These are phyloP conservation scores for Prionace glauca DNA, from an alignment of 2,797 vertebrate species.

Conservation along the genomic window DNA sequence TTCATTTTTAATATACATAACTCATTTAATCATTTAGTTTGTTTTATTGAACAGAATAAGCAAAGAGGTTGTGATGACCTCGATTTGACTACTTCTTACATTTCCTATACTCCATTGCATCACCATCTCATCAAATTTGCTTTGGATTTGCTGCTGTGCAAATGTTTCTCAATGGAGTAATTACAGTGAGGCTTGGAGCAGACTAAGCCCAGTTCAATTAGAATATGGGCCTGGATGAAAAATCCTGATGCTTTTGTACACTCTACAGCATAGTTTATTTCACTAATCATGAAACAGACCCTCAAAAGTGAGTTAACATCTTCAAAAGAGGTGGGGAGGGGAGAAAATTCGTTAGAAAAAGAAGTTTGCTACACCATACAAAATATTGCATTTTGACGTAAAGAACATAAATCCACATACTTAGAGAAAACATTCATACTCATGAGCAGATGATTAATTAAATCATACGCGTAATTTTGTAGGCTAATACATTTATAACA, in stretches of 20 bases:
- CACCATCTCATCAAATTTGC: background rate
- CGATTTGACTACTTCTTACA: background rate
- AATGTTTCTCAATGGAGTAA: background rate
- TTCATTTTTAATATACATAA: background rate
- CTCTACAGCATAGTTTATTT: background rate
- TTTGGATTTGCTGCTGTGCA: too few relatives aligned
- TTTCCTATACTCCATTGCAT: background rate
- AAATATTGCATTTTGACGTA: background rate
- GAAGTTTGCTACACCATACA: background rate
- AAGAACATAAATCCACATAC: background rate
- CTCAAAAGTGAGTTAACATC: background rate
- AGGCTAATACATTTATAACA: slow-evolving; percentile 39
- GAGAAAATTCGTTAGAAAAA: background rate
- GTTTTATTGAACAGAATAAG: background rate
- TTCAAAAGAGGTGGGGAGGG: background rate
- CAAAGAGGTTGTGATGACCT: background rate
- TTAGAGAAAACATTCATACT: background rate
- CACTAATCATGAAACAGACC: background rate
- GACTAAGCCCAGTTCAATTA: background rate
- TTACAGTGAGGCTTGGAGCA: background rate
- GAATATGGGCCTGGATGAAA: background rate
- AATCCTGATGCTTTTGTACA: background rate
- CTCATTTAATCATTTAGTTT: background rate
- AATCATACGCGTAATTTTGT: background rate
- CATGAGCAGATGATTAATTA: background rate